Percentiles rank a stretch among this genome's conserved stretches.
Evolutionary conservation across 2,888 invertebrate species (phyloP).

Genomic region (Drosophila kokeensis): DNA sequence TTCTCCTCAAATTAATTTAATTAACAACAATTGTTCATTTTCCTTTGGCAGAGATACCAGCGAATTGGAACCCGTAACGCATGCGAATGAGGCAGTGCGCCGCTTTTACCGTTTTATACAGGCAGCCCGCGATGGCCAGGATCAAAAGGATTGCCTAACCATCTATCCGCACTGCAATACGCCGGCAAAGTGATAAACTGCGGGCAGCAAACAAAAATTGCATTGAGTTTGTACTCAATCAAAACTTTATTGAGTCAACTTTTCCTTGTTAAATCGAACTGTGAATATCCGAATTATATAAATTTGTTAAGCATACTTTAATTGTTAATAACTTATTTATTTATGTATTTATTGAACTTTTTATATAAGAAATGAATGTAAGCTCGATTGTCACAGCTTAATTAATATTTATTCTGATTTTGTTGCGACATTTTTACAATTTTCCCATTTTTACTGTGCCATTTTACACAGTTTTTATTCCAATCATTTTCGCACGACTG

Average conservation of each 20-base stretch:
- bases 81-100: constrained; percentile 88
- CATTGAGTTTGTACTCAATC: constrained; percentile 18
- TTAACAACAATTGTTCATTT: constrained; percentile 32
- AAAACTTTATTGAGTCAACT: constrained; percentile 62
- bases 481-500: not conserved
- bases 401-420: constrained; percentile 76
- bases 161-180: constrained; percentile 90
- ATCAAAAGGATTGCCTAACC: constrained; percentile 90
- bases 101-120: constrained; percentile 92
- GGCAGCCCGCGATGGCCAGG: constrained; percentile 93
- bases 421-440: constrained; percentile 43
- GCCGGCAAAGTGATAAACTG: constrained; percentile 51
- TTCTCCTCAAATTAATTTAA: constrained; percentile 38
- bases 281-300: constrained; percentile 61
- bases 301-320: constrained; percentile 48
- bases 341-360: constrained; percentile 43
- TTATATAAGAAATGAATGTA: constrained; percentile 33
- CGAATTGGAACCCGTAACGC: constrained; percentile 89
- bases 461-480: not conserved
- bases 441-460: constrained; percentile 25
- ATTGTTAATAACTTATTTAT: constrained; percentile 64
- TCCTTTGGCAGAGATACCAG: constrained; percentile 88
- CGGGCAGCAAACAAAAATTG: constrained; percentile 9
- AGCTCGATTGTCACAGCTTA: constrained; percentile 8
- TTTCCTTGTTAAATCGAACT: constrained; percentile 70